Conservation (phyloP, 2,888 invertebrate species). For the Seira sanloemensis region DNA sequence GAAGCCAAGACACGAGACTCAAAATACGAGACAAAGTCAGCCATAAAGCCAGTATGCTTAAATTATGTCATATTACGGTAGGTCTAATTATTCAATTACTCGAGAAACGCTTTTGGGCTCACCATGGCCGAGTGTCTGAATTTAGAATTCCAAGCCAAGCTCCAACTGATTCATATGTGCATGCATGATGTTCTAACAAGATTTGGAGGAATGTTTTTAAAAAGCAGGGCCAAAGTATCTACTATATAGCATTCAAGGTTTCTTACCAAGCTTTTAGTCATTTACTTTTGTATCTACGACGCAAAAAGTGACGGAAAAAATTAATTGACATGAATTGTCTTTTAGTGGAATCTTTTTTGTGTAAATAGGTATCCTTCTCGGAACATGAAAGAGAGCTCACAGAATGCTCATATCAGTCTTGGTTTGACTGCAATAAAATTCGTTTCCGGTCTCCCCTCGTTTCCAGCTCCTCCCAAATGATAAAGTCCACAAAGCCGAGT, state of each 20-base stretch:
- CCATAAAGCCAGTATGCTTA: background rate
- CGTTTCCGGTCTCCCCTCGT: background rate
- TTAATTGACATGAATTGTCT: conserved; percentile 6
- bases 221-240: too few species aligned
- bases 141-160: background rate
- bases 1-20: conserved; percentile 9
- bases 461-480: background rate
- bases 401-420: background rate
- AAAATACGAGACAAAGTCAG: background rate
- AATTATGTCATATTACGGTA: background rate
- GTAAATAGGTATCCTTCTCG: background rate
- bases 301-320: background rate
- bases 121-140: background rate
- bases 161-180: too few species aligned
- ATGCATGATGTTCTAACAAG: too few species aligned
- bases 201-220: too few species aligned
- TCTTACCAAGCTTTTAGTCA: too few species aligned
- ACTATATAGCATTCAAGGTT: too few species aligned
- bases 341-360: background rate
- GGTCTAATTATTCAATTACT: background rate
- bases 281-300: background rate
- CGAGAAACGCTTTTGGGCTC: too few species aligned
- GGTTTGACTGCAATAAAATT: background rate
- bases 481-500: background rate
- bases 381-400: background rate